A percentile compares a stretch with the other conserved stretches of the same genome.
Conservation (phyloP, 2,113 vertebrate species). For the Vanacampus margaritifer region DNA sequence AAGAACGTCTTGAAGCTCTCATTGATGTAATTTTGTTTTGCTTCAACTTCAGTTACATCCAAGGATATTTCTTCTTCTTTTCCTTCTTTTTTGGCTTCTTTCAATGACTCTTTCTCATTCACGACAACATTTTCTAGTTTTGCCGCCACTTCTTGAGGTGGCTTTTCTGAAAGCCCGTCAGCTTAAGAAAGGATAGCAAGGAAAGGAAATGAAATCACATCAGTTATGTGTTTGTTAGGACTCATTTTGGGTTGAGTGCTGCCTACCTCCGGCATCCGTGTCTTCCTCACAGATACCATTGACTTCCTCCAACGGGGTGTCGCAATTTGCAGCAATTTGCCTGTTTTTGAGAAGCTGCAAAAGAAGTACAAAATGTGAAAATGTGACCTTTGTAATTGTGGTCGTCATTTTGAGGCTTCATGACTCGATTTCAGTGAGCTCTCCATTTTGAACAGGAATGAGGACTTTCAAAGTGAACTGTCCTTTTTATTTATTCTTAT, state of each 20-base stretch:
- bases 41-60: slow-evolving; percentile 64
- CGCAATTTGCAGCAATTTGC: slow-evolving; percentile 61
- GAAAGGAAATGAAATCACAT: slow-evolving; percentile 25
- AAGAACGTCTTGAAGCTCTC: slow-evolving; percentile 89
- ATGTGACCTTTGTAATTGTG: not conserved
- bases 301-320: slow-evolving; percentile 54
- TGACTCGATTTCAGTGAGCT: too few species aligned
- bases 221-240: not conserved
- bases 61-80: slow-evolving; percentile 25
- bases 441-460: not conserved
- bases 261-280: slow-evolving; percentile 56
- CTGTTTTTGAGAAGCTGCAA: slow-evolving; percentile 72
- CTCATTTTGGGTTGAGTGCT: slow-evolving; percentile 1
- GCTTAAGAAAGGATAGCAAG: slow-evolving; percentile 65
- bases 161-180: slow-evolving; percentile 62
- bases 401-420: not conserved
- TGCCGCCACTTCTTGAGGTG: slow-evolving; percentile 47
- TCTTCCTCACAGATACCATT: slow-evolving; percentile 50
- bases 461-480: not conserved
- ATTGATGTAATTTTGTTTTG: slow-evolving; percentile 71
- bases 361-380: slow-evolving; percentile 15
- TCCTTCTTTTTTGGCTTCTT: slow-evolving; percentile 30
- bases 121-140: slow-evolving; percentile 48
- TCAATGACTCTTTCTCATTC: slow-evolving; percentile 52
- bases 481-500: not conserved